These are phyloP conservation scores for Drosophila rubida DNA, from an alignment of 2,888 invertebrate species.

Conservation along the genomic window DNA sequence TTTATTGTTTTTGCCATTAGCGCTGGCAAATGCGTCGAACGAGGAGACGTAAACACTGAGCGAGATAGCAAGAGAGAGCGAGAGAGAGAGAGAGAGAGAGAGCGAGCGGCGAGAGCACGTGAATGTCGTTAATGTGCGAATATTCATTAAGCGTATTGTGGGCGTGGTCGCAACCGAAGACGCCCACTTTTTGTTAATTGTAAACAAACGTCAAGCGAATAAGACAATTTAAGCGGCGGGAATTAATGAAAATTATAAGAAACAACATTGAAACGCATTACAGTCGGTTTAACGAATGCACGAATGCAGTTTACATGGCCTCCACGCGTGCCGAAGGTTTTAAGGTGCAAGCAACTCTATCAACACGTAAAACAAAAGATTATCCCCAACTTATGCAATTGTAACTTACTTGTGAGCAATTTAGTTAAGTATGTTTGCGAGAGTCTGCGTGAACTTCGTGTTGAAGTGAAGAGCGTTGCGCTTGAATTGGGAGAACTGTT, in stretches of 20 bases:
- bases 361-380: neutral
- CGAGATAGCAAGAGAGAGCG: neutral
- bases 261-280: neutral
- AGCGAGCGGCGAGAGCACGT: conserved; percentile 3
- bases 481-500: too few relatives aligned
- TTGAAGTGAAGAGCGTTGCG: too few relatives aligned
- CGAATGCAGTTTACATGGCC: neutral
- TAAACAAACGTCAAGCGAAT: conserved; percentile 56
- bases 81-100: conserved; percentile 6
- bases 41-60: conserved; percentile 15
- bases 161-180: conserved; percentile 18
- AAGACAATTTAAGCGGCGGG: conserved; percentile 43
- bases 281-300: neutral
- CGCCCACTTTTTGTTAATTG: conserved; percentile 50
- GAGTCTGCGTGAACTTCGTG: too few relatives aligned
- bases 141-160: conserved; percentile 70
- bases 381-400: too few relatives aligned
- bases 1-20: conserved; percentile 77
- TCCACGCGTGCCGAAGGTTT: neutral
- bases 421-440: too few relatives aligned
- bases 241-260: conserved; percentile 47
- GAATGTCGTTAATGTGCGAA: conserved; percentile 70
- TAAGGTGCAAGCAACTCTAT: neutral
- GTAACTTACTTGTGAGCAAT: too few relatives aligned
- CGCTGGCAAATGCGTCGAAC: conserved; percentile 63